These are phyloP conservation scores for crab-eating macaque (Macaca fascicularis) DNA, from an alignment of 2,113 vertebrate species.

Conservation along the genomic window DNA sequence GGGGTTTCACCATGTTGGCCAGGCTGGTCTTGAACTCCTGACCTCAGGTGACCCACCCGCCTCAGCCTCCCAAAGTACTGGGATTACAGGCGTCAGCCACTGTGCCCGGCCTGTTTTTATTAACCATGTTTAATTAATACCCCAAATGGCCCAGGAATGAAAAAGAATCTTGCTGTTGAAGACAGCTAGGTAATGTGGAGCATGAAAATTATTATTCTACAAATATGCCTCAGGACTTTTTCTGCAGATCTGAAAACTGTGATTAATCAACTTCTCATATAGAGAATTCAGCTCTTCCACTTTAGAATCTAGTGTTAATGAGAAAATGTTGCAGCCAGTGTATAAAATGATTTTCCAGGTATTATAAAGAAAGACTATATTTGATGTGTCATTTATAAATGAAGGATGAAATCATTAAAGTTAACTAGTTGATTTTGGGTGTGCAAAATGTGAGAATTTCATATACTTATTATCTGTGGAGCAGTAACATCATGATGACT, in stretches of 20 bases:
- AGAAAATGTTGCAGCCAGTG: background rate
- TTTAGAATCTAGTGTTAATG: background rate
- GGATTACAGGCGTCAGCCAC: too few relatives aligned
- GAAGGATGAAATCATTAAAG: background rate
- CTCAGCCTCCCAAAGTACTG: too few relatives aligned
- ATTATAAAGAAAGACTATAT: background rate
- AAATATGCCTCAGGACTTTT: background rate
- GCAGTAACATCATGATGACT: background rate
- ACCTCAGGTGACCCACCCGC: too few relatives aligned
- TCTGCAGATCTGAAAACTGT: background rate
- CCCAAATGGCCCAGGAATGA: background rate
- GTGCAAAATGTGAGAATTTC: background rate
- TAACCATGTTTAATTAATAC: background rate
- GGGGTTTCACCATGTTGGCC: too few relatives aligned
- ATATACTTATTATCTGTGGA: too few relatives aligned
- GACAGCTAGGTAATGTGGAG: background rate
- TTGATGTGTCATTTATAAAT: background rate
- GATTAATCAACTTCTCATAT: background rate
- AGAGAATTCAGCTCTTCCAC: background rate
- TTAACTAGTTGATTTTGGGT: background rate
- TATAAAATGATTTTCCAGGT: background rate
- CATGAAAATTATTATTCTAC: background rate
- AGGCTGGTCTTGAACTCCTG: too few relatives aligned
- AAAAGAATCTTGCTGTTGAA: background rate
- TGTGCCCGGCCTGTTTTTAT: background rate